Conservation (phyloP, 1,140 invertebrate genomes). For the Triops cancriformis region DNA sequence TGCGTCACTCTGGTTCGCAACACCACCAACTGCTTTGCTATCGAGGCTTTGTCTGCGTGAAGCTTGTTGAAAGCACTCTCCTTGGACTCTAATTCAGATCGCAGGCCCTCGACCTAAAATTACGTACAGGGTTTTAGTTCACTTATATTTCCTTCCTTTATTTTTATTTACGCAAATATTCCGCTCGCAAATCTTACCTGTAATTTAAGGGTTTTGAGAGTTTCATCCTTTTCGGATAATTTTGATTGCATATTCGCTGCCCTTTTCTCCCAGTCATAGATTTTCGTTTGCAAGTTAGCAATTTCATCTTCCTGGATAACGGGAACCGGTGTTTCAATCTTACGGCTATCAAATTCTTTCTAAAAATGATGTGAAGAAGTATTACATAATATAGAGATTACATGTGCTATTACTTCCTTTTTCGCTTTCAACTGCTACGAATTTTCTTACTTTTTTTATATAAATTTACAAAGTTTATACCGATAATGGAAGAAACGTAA, state of each 20-base stretch:
- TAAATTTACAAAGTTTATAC: too few relatives aligned
- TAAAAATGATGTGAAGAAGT: not conserved
- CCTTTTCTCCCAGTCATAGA: constrained; percentile 12
- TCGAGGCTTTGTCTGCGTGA: constrained; percentile 4
- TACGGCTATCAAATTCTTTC: not conserved
- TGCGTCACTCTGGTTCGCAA: constrained; percentile 21
- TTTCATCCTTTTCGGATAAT: not conserved
- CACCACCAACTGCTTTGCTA: constrained; percentile 20
- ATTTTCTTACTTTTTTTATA: too few relatives aligned
- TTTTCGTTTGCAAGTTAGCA: constrained; percentile 11
- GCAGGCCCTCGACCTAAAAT: not conserved
- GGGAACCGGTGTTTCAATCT: not conserved
- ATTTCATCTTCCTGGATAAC: not conserved
- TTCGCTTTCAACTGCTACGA: too few relatives aligned
- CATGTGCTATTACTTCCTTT: not conserved
- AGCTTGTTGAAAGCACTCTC: constrained; percentile 6
- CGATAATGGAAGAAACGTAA: too few relatives aligned
- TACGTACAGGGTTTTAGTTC: not conserved
- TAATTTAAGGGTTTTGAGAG: not conserved
- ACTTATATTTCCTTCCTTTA: too few relatives aligned
- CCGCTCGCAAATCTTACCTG: constrained; percentile 20
- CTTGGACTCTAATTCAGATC: constrained; percentile 3
- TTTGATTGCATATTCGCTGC: not conserved
- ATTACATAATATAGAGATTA: not conserved
- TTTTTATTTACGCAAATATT: not conserved